Percentiles rank a stretch among this genome's conserved stretches.
Conservation (phyloP, 2,888 invertebrate species). For the Morinoia aosen region DNA sequence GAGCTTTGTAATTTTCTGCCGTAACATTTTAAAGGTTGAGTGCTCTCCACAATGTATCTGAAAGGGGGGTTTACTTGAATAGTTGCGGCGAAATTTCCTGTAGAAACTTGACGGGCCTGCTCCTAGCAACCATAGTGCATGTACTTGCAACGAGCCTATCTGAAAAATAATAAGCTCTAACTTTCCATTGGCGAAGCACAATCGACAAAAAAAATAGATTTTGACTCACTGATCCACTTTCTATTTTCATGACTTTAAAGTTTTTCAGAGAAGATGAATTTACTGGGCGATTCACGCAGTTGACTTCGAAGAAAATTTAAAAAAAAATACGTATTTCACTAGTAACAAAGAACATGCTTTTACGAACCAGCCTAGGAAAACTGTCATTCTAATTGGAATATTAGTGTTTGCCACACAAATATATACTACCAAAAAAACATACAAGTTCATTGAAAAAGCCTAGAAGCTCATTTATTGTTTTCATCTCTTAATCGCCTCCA, state of each 20-base stretch:
- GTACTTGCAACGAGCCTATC: not conserved
- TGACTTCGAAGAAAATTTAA: not conserved
- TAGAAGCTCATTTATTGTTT: not conserved
- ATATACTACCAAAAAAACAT: not conserved
- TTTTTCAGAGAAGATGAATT: not conserved
- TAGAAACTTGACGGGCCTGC: not conserved
- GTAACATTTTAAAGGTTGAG: not conserved
- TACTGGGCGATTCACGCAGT: not conserved
- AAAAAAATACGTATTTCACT: not conserved
- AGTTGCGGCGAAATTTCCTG: not conserved
- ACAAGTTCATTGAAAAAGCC: not conserved
- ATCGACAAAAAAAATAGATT: too few species aligned
- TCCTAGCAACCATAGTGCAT: not conserved
- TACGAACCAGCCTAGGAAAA: not conserved
- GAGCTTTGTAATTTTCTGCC: constrained; percentile 1
- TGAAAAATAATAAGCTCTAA: not conserved
- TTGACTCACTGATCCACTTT: not conserved
- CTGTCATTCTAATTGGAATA: not conserved
- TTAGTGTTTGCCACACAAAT: not conserved
- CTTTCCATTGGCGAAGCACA: not conserved
- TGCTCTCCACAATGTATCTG: not conserved
- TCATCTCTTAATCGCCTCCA: not conserved
- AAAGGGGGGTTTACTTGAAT: not conserved
- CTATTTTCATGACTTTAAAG: not conserved
- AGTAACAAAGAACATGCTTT: not conserved